A percentile compares a stretch with the other conserved stretches of the same genome.
Evolutionary conservation across 2,888 invertebrate species (phyloP).

Genomic region (Molorchus minor): DNA sequence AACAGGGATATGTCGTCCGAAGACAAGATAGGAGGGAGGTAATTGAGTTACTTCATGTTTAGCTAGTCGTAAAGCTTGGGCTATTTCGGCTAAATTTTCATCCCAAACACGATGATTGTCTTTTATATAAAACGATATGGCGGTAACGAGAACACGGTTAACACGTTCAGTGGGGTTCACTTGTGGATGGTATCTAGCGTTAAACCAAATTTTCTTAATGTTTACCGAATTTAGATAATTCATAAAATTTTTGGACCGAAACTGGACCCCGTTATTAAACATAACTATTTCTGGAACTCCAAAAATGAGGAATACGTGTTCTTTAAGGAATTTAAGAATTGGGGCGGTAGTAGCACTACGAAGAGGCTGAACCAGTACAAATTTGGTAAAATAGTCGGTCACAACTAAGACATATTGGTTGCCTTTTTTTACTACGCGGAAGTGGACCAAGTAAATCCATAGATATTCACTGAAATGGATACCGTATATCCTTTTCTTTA

Average conservation of each 20-base stretch:
- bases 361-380: conserved; percentile 36
- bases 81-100: conserved; percentile 19
- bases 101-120: conserved; percentile 23
- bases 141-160: conserved; percentile 12
- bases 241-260: conserved; percentile 8
- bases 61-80: conserved; percentile 2
- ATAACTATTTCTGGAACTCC: conserved; percentile 42
- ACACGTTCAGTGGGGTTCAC: conserved; percentile 21
- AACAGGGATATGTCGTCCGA: not conserved
- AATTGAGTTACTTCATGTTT: not conserved
- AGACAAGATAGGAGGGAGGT: not conserved
- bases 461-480: no score
- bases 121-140: conserved; percentile 15
- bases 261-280: conserved; percentile 47
- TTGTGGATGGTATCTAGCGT: conserved; percentile 27
- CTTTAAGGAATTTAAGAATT: conserved; percentile 32
- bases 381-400: conserved; percentile 40
- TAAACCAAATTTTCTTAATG: conserved; percentile 4
- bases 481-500: not conserved
- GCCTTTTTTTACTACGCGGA: not conserved
- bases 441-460: not conserved
- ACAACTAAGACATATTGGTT: conserved; percentile 32
- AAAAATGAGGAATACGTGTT: conserved; percentile 32
- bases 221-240: conserved; percentile 18
- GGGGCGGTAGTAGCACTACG: conserved; percentile 29